phyloP scores from a whole-genome alignment of 2,113 vertebrate genomes.

The Chinchilla lanigera region DNA sequence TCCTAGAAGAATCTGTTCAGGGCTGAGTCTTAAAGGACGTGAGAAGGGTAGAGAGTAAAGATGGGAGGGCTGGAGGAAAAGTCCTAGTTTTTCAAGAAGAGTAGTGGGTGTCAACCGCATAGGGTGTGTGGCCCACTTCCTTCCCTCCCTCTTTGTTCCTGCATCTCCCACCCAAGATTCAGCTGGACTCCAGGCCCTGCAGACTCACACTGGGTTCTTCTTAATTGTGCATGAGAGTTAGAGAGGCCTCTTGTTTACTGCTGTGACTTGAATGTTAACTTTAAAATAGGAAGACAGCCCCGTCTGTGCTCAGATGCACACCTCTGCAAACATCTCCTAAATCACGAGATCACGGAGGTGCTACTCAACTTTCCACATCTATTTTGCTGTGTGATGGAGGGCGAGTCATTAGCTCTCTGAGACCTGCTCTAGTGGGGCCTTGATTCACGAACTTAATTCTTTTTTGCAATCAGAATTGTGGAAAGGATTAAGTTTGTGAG shows the following conservation, averaged over 20 bases:
- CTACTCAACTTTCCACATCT: neutral
- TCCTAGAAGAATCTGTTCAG: neutral
- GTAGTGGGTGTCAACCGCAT: neutral
- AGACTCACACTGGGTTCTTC: neutral
- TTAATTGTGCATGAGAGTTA: rapidly evolving
- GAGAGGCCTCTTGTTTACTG: neutral
- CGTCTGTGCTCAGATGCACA: too few species aligned
- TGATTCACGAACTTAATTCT: neutral
- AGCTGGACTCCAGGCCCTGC: neutral
- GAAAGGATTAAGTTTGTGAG: neutral
- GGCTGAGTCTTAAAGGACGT: neutral
- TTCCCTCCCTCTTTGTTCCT: neutral
- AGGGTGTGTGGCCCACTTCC: rapidly evolving
- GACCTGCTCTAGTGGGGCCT: neutral
- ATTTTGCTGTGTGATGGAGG: neutral
- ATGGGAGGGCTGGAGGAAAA: neutral
- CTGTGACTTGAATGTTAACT: neutral
- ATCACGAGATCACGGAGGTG: neutral
- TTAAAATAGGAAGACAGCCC: neutral
- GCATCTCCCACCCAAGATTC: neutral
- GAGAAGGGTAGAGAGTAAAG: neutral
- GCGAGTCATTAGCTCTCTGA: neutral
- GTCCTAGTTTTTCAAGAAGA: neutral
- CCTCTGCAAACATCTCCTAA: neutral
- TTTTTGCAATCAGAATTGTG: neutral